Evolutionary conservation across 2,888 invertebrate species (phyloP).

Genomic region (Mechanitis mazaeus): DNA sequence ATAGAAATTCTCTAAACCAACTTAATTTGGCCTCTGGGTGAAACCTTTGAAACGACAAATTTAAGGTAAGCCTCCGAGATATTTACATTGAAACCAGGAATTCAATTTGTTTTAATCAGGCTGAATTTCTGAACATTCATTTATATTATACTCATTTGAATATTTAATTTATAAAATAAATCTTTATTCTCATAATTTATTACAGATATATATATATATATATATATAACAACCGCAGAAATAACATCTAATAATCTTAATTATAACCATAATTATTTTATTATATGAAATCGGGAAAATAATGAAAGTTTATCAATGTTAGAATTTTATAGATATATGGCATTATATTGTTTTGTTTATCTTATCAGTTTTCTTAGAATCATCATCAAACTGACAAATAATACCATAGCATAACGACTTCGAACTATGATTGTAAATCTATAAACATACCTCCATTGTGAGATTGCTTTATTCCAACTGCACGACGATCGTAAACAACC

Average conservation of each 20-base stretch:
- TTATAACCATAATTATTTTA: too few relatives aligned
- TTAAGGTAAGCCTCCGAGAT: conserved; percentile 1
- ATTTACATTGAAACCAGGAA: not conserved
- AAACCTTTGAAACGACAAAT: not conserved
- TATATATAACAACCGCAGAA: too few relatives aligned
- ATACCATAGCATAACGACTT: not conserved
- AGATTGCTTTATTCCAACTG: conserved; percentile 13
- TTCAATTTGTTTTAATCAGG: conserved; percentile 5
- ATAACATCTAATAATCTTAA: too few relatives aligned
- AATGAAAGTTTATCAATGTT: too few relatives aligned
- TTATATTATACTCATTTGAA: not conserved
- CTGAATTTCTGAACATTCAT: not conserved
- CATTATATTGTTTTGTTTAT: too few relatives aligned
- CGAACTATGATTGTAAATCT: conserved; percentile 10
- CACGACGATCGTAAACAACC: conserved; percentile 15
- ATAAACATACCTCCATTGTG: conserved; percentile 18
- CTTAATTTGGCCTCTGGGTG: not conserved
- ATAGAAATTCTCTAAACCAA: conserved; percentile 2
- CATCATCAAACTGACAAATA: too few relatives aligned
- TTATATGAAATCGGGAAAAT: too few relatives aligned
- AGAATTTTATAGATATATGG: too few relatives aligned
- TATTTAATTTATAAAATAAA: not conserved
- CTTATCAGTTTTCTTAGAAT: too few relatives aligned
- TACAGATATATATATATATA: too few relatives aligned
- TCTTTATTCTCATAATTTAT: not conserved